These are phyloP conservation scores for Athene cunicularia DNA, from an alignment of 2,113 vertebrate species.

Conservation along the genomic window DNA sequence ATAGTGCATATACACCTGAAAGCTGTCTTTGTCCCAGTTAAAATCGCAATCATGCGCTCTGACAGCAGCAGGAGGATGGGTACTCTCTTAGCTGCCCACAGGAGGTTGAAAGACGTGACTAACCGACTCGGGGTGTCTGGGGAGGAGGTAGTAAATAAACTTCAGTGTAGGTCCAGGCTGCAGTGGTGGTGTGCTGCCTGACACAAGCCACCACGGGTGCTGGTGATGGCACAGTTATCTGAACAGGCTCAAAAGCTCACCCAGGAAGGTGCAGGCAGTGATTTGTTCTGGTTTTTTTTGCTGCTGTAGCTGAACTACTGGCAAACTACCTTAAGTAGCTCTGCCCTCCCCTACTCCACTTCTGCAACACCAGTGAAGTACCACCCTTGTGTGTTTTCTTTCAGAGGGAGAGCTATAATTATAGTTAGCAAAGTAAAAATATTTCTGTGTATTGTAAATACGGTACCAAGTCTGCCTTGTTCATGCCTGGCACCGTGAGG, in stretches of 20 bases:
- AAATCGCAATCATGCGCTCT: background rate
- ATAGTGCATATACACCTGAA: background rate
- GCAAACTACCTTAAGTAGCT: background rate
- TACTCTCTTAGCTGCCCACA: background rate
- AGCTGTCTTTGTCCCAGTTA: background rate
- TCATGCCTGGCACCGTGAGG: background rate
- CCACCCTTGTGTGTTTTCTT: background rate
- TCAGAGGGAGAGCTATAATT: background rate
- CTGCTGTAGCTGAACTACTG: background rate
- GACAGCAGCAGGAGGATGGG: background rate
- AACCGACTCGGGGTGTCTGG: accelerated
- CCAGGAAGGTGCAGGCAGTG: background rate
- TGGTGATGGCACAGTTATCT: background rate
- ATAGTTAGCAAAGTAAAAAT: background rate
- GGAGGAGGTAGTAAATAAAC: background rate
- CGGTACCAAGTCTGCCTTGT: background rate
- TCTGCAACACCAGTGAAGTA: background rate
- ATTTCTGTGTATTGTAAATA: background rate
- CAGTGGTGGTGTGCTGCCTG: background rate
- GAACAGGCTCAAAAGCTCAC: background rate
- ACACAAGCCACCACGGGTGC: accelerated
- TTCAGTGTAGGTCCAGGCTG: background rate
- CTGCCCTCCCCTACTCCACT: background rate
- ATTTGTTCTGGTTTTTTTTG: background rate
- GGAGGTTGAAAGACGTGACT: background rate